phyloP scores from a whole-genome alignment of 1,140 invertebrate species.

The Drosophila hydei region DNA sequence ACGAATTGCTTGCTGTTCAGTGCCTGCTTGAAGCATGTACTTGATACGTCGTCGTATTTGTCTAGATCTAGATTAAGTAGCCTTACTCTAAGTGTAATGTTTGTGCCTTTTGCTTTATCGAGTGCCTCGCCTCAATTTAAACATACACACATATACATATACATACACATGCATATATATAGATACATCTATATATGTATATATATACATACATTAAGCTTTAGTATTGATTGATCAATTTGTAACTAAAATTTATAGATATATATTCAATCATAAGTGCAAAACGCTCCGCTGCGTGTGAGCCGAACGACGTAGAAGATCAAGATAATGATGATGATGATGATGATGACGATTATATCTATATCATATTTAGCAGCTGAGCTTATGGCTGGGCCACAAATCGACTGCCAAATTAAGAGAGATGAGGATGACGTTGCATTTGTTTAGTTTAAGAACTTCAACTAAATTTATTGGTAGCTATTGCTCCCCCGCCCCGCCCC shows the following conservation, averaged over 20 bases:
- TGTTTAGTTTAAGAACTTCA: constrained; percentile 66
- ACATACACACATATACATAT: constrained; percentile 27
- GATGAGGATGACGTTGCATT: constrained; percentile 56
- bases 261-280: constrained; percentile 8
- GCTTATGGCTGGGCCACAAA: constrained; percentile 78
- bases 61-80: constrained; percentile 48
- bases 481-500: constrained; percentile 25
- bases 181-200: constrained; percentile 18
- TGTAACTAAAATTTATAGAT: constrained; percentile 1
- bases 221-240: constrained; percentile 33
- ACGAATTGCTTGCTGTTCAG: constrained; percentile 31
- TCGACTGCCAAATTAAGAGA: constrained; percentile 71
- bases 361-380: constrained; percentile 65
- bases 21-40: constrained; percentile 63
- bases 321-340: background rate
- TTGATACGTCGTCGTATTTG: constrained; percentile 68
- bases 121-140: constrained; percentile 54
- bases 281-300: too few species aligned
- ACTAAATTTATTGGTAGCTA: constrained; percentile 51
- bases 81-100: constrained; percentile 73
- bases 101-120: constrained; percentile 73
- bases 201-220: constrained; percentile 27
- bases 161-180: constrained; percentile 25
- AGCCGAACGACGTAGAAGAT: background rate
- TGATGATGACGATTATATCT: constrained; percentile 22